Evolutionary conservation across 64 coral and sea anemone genomes (phyloP).

Genomic region (Montipora capricornis): DNA sequence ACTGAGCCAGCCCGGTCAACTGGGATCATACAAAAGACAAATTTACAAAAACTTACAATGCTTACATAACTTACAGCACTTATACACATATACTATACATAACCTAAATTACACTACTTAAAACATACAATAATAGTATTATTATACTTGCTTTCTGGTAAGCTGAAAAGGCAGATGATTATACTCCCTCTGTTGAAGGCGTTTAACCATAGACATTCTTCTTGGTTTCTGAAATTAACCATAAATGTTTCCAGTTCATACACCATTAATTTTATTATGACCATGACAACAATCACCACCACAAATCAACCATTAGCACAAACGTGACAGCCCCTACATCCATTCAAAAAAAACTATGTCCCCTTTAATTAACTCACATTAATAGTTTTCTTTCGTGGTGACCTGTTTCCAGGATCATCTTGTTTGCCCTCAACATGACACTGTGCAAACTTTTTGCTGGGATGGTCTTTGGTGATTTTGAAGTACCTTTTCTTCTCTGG

Average conservation of each 20-base stretch:
- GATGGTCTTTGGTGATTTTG: slow-evolving; percentile 59
- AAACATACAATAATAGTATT: too few relatives aligned
- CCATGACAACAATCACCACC: too few relatives aligned
- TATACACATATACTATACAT: too few relatives aligned
- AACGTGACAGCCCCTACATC: neutral
- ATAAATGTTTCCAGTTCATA: neutral
- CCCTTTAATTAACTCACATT: neutral
- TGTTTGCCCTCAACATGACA: neutral
- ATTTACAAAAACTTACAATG: too few relatives aligned
- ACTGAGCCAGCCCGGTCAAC: too few relatives aligned
- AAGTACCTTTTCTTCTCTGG: slow-evolving; percentile 72
- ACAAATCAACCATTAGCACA: neutral
- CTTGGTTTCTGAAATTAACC: slow-evolving; percentile 11
- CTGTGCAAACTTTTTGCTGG: neutral
- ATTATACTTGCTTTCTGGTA: neutral
- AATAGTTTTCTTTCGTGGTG: neutral
- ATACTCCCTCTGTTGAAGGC: slow-evolving; percentile 16
- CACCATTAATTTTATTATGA: neutral
- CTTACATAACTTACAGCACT: too few relatives aligned
- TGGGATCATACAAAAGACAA: too few relatives aligned
- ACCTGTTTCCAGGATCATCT: neutral
- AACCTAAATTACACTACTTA: too few relatives aligned
- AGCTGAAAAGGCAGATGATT: neutral
- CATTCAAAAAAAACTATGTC: too few relatives aligned
- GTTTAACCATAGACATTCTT: neutral